A percentile compares a stretch with the other conserved stretches of the same genome.
These are phyloP conservation scores for Siniperca chuatsi DNA, from an alignment of 2,113 vertebrate genomes.

Conservation along the genomic window DNA sequence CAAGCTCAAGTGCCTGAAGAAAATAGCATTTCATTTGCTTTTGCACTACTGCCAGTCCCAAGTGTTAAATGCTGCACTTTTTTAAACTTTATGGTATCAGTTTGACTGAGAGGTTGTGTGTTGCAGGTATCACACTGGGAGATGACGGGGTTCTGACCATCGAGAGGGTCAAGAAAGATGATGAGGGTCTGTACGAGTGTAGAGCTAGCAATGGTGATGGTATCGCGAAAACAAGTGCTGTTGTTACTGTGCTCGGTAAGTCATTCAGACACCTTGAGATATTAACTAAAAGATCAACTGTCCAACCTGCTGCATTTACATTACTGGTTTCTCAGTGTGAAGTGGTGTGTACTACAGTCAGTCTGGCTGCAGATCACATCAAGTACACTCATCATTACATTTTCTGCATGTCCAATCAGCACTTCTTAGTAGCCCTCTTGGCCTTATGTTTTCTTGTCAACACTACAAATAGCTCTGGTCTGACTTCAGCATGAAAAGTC, in stretches of 20 bases:
- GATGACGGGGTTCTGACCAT: slow-evolving; percentile 87
- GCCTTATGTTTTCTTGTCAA: slow-evolving; percentile 55
- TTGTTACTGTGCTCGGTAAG: slow-evolving; percentile 90
- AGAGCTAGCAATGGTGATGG: slow-evolving; percentile 87
- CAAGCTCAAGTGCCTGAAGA: not conserved
- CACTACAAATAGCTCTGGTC: slow-evolving; percentile 58
- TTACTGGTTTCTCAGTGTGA: not conserved
- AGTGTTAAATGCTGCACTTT: not conserved
- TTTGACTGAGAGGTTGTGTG: slow-evolving; percentile 29
- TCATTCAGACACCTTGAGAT: not conserved
- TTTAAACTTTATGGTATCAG: not conserved
- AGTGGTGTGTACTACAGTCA: slow-evolving; percentile 4
- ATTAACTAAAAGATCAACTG: slow-evolving; percentile 1
- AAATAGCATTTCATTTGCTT: not conserved
- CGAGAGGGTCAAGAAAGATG: slow-evolving; percentile 92
- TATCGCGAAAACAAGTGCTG: slow-evolving; percentile 84
- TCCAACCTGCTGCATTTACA: not conserved
- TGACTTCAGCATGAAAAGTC: slow-evolving; percentile 55
- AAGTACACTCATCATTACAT: slow-evolving; percentile 1
- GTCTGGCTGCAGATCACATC: slow-evolving; percentile 9
- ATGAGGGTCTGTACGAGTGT: slow-evolving; percentile 92
- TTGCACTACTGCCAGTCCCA: not conserved
- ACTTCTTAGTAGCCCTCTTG: slow-evolving; percentile 6
- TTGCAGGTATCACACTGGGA: slow-evolving; percentile 87
- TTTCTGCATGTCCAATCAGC: slow-evolving; percentile 27